Percentiles rank a stretch among this genome's conserved stretches.
phyloP scores from a whole-genome alignment of 1,140 invertebrate genomes.

The Drosophila baimaii region DNA sequence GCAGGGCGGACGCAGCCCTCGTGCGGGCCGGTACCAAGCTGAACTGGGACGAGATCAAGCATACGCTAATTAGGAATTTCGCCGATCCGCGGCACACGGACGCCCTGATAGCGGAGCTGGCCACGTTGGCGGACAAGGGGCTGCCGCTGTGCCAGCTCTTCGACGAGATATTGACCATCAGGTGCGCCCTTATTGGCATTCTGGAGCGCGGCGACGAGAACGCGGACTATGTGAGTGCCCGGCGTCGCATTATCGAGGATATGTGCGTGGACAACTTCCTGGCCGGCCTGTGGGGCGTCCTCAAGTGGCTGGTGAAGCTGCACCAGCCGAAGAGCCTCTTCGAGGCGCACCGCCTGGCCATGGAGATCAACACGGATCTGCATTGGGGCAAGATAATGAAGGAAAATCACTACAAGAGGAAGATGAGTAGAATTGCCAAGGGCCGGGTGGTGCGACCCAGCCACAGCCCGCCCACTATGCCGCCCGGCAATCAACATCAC shows the following conservation, averaged over 20 bases:
- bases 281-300: constrained; percentile 1
- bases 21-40: not conserved
- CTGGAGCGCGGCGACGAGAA: not conserved
- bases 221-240: not conserved
- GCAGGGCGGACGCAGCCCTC: not conserved
- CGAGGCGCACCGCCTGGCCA: constrained; percentile 8
- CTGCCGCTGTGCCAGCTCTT: constrained; percentile 2
- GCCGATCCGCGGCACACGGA: not conserved
- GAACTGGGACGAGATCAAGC: constrained; percentile 4
- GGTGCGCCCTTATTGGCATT: not conserved
- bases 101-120: not conserved
- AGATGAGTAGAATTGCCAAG: not conserved
- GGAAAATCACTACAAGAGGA: constrained; percentile 4
- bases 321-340: constrained; percentile 4
- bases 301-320: constrained; percentile 13
- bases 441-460: not conserved
- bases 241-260: not conserved
- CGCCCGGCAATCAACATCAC: not conserved
- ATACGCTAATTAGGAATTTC: not conserved
- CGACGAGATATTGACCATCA: constrained; percentile 4
- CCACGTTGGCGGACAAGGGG: not conserved
- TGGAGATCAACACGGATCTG: not conserved
- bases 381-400: constrained; percentile 8
- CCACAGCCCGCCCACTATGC: not conserved
- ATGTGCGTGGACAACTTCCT: constrained; percentile 4